Evolutionary conservation across 2,888 invertebrate species (phyloP).

Genomic region (Darwinula stevensoni): DNA sequence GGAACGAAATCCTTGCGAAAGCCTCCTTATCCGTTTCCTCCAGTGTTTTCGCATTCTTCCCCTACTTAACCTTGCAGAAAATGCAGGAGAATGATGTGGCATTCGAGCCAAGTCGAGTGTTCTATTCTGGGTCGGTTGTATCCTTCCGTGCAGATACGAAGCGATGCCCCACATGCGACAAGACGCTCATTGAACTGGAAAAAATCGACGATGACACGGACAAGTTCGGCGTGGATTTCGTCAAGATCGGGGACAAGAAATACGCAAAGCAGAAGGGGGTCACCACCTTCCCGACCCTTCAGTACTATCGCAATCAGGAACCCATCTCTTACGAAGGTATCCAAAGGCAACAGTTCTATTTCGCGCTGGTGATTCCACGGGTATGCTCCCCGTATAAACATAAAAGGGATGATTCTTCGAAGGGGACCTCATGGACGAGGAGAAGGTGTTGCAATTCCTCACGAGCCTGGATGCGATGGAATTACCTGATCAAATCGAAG

Average conservation of each 20-base stretch:
- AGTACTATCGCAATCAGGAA: constrained; percentile 84
- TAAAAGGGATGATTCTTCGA: no score
- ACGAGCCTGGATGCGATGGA: constrained; percentile 85
- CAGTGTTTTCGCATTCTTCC: no score
- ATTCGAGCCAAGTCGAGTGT: not conserved
- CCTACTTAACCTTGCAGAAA: not conserved
- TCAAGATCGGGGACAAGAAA: constrained; percentile 85
- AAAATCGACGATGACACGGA: constrained; percentile 73
- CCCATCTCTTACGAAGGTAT: constrained; percentile 81
- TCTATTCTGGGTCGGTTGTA: not conserved
- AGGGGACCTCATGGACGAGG: constrained; percentile 86
- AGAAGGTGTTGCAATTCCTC: constrained; percentile 67
- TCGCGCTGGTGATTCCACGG: not conserved
- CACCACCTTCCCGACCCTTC: constrained; percentile 78
- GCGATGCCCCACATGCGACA: constrained; percentile 13
- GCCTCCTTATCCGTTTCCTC: not conserved
- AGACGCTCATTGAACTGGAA: constrained; percentile 12
- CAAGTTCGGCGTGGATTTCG: constrained; percentile 75
- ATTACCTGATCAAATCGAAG: constrained; percentile 74
- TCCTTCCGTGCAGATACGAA: constrained; percentile 12
- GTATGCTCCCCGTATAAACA: no score
- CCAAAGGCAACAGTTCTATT: constrained; percentile 10
- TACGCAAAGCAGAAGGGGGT: constrained; percentile 87
- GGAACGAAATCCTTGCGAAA: no score
- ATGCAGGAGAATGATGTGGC: not conserved